These are phyloP conservation scores for Agapornis roseicollis DNA, from an alignment of 2,113 vertebrate species.

Conservation along the genomic window DNA sequence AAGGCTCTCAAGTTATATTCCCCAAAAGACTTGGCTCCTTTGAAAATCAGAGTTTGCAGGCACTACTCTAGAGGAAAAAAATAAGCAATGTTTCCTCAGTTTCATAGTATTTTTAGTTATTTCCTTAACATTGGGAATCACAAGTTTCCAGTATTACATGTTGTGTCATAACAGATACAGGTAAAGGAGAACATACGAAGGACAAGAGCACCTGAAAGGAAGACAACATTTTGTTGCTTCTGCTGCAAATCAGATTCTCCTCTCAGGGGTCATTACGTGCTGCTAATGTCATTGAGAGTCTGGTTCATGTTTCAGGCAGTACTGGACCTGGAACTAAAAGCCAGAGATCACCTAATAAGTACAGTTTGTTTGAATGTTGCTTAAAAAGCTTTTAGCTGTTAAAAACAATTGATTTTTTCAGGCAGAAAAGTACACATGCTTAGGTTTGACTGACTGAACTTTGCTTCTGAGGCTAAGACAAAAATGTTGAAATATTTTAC, in stretches of 20 bases:
- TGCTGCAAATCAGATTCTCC: neutral
- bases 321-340: neutral
- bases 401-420: neutral
- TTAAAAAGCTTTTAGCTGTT: neutral
- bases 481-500: neutral
- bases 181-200: neutral
- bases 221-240: neutral
- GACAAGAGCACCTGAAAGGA: neutral
- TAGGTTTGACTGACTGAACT: neutral
- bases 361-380: neutral
- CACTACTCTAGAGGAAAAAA: neutral
- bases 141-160: neutral
- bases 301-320: neutral
- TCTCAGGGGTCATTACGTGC: neutral
- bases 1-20: neutral
- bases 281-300: neutral
- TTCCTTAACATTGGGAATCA: neutral
- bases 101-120: neutral
- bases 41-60: neutral
- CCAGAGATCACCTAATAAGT: neutral
- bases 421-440: neutral
- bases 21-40: neutral
- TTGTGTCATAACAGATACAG: neutral
- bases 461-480: neutral
- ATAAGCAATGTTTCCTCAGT: neutral